Evolutionary conservation across 2,797 vertebrate species (phyloP).

Genomic region (Pangasius djambal): DNA sequence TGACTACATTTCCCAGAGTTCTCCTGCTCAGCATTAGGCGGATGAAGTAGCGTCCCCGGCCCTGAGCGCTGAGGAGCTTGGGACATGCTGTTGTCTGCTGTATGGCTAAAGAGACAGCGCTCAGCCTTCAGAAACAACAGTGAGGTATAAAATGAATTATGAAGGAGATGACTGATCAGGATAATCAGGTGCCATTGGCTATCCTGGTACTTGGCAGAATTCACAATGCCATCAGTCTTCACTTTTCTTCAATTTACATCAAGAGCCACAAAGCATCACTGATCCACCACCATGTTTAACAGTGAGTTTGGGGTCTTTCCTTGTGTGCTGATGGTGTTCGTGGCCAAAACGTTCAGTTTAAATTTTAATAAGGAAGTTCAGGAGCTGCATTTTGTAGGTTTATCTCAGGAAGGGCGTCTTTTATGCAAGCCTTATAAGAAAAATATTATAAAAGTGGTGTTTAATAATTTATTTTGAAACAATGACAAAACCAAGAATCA

Average conservation of each 20-base stretch:
- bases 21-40: conserved; percentile 77
- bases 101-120: conserved; percentile 72
- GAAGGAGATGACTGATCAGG: not conserved
- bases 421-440: not conserved
- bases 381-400: not conserved
- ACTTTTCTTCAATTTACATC: too few species aligned
- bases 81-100: conserved; percentile 70
- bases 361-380: not conserved
- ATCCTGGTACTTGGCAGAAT: not conserved
- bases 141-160: not conserved
- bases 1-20: conserved; percentile 71
- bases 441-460: not conserved
- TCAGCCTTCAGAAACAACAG: conserved; percentile 64
- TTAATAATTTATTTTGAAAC: not conserved
- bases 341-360: not conserved
- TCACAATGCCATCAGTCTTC: not conserved
- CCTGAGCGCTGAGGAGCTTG: conserved; percentile 77
- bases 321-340: not conserved
- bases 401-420: not conserved
- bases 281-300: not conserved
- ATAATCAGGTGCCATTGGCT: not conserved
- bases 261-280: not conserved
- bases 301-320: not conserved
- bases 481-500: not conserved
- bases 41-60: conserved; percentile 80